Base-by-base conservation (phyloP, 2,797 vertebrate genomes). In the Eulemur mongoz region DNA sequence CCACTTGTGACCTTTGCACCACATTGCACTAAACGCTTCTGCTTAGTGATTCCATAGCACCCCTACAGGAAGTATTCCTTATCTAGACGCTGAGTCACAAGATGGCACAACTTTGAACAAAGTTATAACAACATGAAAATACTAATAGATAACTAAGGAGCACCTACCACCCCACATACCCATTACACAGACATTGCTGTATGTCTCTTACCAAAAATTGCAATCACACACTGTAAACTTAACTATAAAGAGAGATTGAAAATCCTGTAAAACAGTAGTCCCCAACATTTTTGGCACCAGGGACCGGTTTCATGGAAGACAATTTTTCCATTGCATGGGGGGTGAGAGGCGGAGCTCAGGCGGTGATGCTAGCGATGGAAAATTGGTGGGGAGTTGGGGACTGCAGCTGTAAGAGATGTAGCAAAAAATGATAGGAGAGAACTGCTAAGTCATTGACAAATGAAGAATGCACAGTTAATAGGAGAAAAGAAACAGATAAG, bases 131-230 rank as follows among this genome's bases (percentile, higher is more conserved):
- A 79, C 11, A 80, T 72, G 75, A 87, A 52, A 93, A 80, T 72
- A 80, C n/a, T 45, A 75, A 75, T 32, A 84, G 35, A 65, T 1
- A 45, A 45, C 14, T 69, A 80, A 67, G 38, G 38, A 69, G n/a
- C 63, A 70, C 4, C 50, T 79, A 70, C 4, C 25, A 57, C 40
- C 20, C 48, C 10, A 25, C 63, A 65, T 7, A 86, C 50, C n/a
- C 40, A 32, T 32, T 43, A 61, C n/a, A 61, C 1, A n/a, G 27
- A 67, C 35, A 61, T 7, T 73, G 27, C 35, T 80, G 17, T 85
- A 73, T 22, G 54, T 90, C 73, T 95, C 86, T 90, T 40, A 90
- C 57, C 59, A 85, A 52, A 90, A 7, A 57, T 67, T 90, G 72
- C 73, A 90, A 59, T 86, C 90, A 89, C 20, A 79, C 7, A 90